Conservation (phyloP, 2,888 invertebrate genomes). For the Lepidochitona cinerea region DNA sequence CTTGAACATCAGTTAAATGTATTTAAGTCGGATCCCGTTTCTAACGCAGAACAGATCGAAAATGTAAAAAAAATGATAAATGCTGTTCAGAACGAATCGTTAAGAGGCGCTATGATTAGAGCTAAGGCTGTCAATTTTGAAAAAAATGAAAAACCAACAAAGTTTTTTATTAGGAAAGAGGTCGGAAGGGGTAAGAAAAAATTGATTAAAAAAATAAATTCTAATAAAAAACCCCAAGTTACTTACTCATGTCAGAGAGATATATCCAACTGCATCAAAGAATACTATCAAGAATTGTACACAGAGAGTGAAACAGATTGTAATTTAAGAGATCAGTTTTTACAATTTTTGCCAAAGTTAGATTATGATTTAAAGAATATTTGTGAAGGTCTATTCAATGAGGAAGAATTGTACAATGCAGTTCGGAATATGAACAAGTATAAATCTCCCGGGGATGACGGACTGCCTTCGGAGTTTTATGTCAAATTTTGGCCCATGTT, state of each 20-base stretch:
- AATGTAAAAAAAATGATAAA: background rate
- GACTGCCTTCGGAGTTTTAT: conserved; percentile 5
- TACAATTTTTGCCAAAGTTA: background rate
- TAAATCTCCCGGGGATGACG: background rate
- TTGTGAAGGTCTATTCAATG: conserved; percentile 1
- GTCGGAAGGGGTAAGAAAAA: background rate
- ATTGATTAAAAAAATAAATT: background rate
- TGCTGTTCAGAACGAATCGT: background rate
- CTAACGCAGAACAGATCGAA: background rate
- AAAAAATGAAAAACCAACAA: background rate
- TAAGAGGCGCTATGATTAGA: background rate
- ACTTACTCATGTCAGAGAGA: background rate
- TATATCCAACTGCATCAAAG: background rate
- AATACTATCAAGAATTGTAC: background rate
- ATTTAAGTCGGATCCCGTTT: background rate
- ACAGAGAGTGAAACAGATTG: background rate
- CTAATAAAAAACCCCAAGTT: background rate
- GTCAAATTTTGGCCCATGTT: background rate
- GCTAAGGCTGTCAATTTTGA: background rate
- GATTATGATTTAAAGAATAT: background rate
- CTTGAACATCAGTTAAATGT: background rate
- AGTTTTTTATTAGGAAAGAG: background rate
- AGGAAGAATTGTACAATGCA: background rate
- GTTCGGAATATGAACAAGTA: background rate
- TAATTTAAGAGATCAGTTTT: background rate